A percentile compares a stretch with the other conserved stretches of the same genome.
Conservation (phyloP, 2,113 vertebrate genomes). For the Sarotherodon lohbergeri region DNA sequence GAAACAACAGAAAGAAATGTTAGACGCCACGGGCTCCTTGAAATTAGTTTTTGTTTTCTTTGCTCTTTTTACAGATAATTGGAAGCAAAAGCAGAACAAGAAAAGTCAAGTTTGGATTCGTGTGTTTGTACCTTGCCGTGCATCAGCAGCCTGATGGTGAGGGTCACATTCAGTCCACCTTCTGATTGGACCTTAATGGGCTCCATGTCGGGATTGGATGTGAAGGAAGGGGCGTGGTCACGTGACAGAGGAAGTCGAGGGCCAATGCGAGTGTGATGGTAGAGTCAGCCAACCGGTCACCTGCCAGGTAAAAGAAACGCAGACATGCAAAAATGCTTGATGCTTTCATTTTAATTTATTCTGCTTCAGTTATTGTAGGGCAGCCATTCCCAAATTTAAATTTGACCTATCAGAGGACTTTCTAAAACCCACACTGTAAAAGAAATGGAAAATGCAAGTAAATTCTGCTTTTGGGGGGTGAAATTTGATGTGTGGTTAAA, state of each 20-base stretch:
- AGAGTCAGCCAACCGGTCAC: conserved; percentile 76
- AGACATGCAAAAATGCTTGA: not conserved
- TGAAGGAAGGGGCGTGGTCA: conserved; percentile 60
- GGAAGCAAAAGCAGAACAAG: not conserved
- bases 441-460: not conserved
- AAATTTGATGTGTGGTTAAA: not conserved
- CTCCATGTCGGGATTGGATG: conserved; percentile 84
- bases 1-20: conserved; percentile 19
- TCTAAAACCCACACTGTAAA: not conserved
- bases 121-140: conserved; percentile 85
- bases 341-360: not conserved
- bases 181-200: conserved; percentile 93
- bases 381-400: not conserved
- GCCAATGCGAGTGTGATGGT: conserved; percentile 67
- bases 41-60: not conserved
- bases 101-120: not conserved
- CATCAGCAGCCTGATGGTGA: conserved; percentile 98
- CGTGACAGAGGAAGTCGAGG: conserved; percentile 55
- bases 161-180: conserved; percentile 95
- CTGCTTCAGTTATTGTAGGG: not conserved
- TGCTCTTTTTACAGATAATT: not conserved
- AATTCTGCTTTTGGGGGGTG: not conserved
- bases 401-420: not conserved
- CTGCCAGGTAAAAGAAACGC: conserved; percentile 38
- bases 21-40: not conserved